phyloP scores from a whole-genome alignment of 2,888 invertebrate species.

The Alloscopus bannaensis region DNA sequence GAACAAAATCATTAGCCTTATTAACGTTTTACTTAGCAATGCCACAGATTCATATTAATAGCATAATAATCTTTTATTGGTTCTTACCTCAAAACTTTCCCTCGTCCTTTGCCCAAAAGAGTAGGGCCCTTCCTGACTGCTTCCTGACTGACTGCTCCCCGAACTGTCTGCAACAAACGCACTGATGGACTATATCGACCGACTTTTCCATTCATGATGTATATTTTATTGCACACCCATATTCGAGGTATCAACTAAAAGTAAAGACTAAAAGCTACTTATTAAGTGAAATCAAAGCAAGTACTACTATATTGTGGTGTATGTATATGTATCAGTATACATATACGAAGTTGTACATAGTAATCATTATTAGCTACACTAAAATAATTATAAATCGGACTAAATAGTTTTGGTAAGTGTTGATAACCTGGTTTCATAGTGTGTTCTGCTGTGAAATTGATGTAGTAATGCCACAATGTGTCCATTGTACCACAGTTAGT shows the following conservation, averaged over 20 bases:
- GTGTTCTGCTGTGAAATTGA: background rate
- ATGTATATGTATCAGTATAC: background rate
- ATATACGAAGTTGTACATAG: too few species aligned
- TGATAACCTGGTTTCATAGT: background rate
- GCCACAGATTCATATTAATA: too few species aligned
- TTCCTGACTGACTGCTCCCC: conserved; percentile 76
- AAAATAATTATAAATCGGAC: too few species aligned
- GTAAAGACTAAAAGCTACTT: background rate
- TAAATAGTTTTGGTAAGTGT: too few species aligned
- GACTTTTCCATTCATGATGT: conserved; percentile 25
- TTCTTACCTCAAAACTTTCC: too few species aligned
- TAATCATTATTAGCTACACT: too few species aligned
- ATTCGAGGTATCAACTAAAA: background rate
- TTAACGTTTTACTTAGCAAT: too few species aligned
- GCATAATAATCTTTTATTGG: too few species aligned
- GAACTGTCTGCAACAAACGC: conserved; percentile 80
- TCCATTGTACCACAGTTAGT: too few species aligned
- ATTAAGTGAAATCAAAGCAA: background rate
- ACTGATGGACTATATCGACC: conserved; percentile 72
- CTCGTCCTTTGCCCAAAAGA: conserved; percentile 72
- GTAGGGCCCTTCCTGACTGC: conserved; percentile 73
- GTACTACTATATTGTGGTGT: too few species aligned
- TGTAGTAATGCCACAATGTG: too few species aligned
- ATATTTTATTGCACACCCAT: background rate
- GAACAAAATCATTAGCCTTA: too few species aligned